These are phyloP conservation scores for Furcula furcula DNA, from an alignment of 2,888 invertebrate species.

Conservation along the genomic window DNA sequence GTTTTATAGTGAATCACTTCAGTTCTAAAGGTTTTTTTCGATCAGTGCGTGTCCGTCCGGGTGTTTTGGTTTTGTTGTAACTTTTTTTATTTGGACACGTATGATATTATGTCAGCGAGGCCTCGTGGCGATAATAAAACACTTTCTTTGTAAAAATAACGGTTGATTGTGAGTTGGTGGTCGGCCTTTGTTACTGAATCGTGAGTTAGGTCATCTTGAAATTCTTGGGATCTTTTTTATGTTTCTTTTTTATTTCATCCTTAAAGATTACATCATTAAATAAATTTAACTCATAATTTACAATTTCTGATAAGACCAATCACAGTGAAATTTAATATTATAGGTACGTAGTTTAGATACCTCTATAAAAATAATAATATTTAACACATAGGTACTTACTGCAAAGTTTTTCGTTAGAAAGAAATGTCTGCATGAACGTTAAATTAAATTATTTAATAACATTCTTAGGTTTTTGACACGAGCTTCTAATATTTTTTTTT, in stretches of 20 bases:
- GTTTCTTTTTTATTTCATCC: not conserved
- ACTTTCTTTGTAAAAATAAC: constrained; percentile 56
- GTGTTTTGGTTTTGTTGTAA: constrained; percentile 51
- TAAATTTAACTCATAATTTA: too few relatives aligned
- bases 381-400: too few relatives aligned
- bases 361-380: too few relatives aligned
- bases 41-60: constrained; percentile 26
- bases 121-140: constrained; percentile 51
- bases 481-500: too few relatives aligned
- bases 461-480: too few relatives aligned
- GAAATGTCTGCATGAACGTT: too few relatives aligned
- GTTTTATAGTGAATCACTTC: constrained; percentile 68
- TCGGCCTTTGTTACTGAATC: constrained; percentile 6
- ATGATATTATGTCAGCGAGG: constrained; percentile 71
- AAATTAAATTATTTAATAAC: too few relatives aligned
- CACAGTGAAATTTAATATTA: too few relatives aligned
- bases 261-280: too few relatives aligned
- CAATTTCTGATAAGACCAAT: too few relatives aligned
- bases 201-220: constrained; percentile 12
- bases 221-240: constrained; percentile 7
- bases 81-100: constrained; percentile 55
- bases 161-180: constrained; percentile 30
- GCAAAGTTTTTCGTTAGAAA: too few relatives aligned
- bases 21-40: constrained; percentile 40
- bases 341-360: too few relatives aligned